Evolutionary conservation across 23 tunicate species (phyloP).

Genomic region (Botrylloides violaceus): DNA sequence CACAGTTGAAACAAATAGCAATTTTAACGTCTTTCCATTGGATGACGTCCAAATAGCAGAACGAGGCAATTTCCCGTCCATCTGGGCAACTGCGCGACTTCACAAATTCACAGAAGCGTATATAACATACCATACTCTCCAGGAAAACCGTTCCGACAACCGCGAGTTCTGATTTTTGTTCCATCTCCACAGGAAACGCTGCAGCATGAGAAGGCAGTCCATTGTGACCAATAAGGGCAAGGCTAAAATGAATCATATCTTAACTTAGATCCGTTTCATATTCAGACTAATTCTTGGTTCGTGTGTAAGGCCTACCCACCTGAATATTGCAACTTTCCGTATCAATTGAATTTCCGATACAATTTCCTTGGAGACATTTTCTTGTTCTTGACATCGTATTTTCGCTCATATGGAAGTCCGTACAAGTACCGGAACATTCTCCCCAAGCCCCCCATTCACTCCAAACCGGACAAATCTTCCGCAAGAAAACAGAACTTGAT

Average conservation of each 20-base stretch:
- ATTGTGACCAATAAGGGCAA: constrained; percentile 23
- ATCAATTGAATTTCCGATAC: not conserved
- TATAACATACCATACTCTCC: constrained; percentile 7
- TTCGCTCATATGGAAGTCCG: too few species aligned
- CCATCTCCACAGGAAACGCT: constrained; percentile 27
- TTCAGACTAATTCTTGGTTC: not conserved
- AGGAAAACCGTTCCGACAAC: constrained; percentile 2
- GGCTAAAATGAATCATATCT: too few species aligned
- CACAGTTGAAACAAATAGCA: too few species aligned
- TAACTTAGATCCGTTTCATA: not conserved
- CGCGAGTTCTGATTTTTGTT: not conserved
- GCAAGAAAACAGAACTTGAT: too few species aligned
- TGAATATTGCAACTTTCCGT: constrained; percentile 19
- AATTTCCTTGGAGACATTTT: constrained; percentile 26
- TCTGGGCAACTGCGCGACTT: too few species aligned
- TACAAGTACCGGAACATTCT: constrained; percentile 35
- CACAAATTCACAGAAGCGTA: too few species aligned
- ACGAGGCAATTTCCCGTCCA: too few species aligned
- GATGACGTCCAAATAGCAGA: too few species aligned
- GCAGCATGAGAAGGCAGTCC: constrained; percentile 21
- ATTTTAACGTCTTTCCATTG: too few species aligned
- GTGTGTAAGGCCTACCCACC: constrained; percentile 7
- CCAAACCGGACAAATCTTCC: constrained; percentile 44
- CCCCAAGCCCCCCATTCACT: constrained; percentile 31
- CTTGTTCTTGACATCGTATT: constrained; percentile 21